Percentiles rank a stretch among this genome's conserved stretches.
phyloP scores from a whole-genome alignment of 1,140 invertebrate genomes.

The Diorhabda sublineata region DNA sequence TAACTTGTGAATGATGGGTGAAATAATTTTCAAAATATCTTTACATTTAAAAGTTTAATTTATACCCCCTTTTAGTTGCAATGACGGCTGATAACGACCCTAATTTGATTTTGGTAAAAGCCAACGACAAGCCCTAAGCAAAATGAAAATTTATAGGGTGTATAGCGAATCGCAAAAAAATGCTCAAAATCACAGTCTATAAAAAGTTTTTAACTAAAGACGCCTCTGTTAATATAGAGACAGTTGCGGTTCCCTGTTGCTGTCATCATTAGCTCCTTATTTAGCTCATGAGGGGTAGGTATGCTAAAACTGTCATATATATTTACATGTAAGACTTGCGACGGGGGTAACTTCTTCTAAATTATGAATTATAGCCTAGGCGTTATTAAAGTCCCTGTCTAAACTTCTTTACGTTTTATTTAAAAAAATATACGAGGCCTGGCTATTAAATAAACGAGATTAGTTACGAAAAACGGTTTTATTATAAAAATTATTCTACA shows the following conservation, averaged over 20 bases:
- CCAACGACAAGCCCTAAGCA: neutral
- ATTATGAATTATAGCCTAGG: constrained; percentile 10
- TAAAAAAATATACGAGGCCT: too few species aligned
- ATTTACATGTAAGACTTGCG: constrained; percentile 7
- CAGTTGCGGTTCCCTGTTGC: neutral
- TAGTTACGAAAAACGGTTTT: too few species aligned
- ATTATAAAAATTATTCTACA: too few species aligned
- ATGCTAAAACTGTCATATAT: constrained; percentile 15
- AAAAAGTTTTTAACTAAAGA: constrained; percentile 3
- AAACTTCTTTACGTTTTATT: neutral
- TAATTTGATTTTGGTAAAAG: constrained; percentile 2
- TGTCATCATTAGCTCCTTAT: constrained; percentile 14
- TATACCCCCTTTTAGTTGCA: neutral
- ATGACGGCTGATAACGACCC: neutral
- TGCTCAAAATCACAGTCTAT: neutral
- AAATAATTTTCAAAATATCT: neutral
- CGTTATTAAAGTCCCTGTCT: neutral
- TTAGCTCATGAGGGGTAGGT: constrained; percentile 4
- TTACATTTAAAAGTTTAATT: neutral
- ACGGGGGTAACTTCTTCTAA: constrained; percentile 7
- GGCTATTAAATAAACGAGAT: too few species aligned
- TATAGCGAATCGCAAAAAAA: neutral
- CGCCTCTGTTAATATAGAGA: constrained; percentile 1
- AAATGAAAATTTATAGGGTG: constrained; percentile 1
- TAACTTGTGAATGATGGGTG: neutral